These are phyloP conservation scores for Polypedilum pembai DNA, from an alignment of 1,140 invertebrate species.

Conservation along the genomic window DNA sequence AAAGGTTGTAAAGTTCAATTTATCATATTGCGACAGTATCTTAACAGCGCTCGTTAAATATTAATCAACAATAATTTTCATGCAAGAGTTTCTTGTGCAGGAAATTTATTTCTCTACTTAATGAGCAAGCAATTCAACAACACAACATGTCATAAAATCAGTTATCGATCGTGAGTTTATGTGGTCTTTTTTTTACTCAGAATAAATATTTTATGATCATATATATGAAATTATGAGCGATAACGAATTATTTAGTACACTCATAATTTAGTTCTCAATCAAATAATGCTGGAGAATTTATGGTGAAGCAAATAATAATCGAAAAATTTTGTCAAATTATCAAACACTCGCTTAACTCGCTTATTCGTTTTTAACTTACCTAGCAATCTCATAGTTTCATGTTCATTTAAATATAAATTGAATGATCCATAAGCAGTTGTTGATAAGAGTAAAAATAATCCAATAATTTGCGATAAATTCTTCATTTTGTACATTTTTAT, in stretches of 20 bases:
- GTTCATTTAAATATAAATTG: slow-evolving; percentile 44
- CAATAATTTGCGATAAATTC: not conserved
- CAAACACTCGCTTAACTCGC: not conserved
- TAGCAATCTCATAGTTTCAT: slow-evolving; percentile 44
- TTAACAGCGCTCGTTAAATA: not conserved
- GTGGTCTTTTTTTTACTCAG: not conserved
- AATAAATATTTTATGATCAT: slow-evolving; percentile 8
- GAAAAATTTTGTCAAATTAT: slow-evolving; percentile 1
- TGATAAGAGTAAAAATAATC: slow-evolving; percentile 19
- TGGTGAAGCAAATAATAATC: not conserved
- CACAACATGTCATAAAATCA: slow-evolving; percentile 28
- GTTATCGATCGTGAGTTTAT: slow-evolving; percentile 27
- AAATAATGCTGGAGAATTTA: not conserved
- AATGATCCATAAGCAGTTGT: not conserved
- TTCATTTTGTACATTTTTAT: slow-evolving; percentile 21
- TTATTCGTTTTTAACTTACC: slow-evolving; percentile 43
- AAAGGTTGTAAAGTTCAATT: no score
- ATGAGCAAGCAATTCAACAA: slow-evolving; percentile 28
- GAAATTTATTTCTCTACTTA: slow-evolving; percentile 29
- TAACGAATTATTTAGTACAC: slow-evolving; percentile 12
- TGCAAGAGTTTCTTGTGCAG: slow-evolving; percentile 24
- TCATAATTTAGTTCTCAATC: not conserved
- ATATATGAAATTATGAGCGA: not conserved
- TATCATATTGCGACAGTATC: no score
- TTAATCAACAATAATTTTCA: slow-evolving; percentile 30